A percentile compares a stretch with the other conserved stretches of the same genome.
Conservation (phyloP, 2,888 invertebrate genomes). For the Lepidocyrtoides sp. region DNA sequence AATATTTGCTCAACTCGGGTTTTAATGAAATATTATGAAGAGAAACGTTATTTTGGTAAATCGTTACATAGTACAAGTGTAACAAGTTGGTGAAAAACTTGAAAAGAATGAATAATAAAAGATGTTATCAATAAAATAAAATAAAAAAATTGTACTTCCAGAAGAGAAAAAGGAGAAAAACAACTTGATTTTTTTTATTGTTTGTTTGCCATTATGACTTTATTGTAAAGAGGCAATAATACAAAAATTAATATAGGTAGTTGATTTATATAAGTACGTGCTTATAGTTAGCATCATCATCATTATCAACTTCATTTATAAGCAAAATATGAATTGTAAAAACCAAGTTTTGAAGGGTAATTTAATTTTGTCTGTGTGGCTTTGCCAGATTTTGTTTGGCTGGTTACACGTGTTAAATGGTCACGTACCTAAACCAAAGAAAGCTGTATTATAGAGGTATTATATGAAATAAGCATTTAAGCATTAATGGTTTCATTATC, state of each 20-base stretch:
- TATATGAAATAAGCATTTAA: background rate
- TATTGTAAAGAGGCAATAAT: background rate
- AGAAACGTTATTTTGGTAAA: background rate
- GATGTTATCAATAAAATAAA: slow-evolving; percentile 9
- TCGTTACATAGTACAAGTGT: background rate
- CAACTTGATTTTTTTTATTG: slow-evolving; percentile 12
- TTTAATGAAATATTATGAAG: no score
- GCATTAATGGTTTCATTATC: slow-evolving; percentile 50
- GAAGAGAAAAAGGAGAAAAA: background rate
- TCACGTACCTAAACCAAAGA: background rate
- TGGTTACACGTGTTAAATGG: background rate
- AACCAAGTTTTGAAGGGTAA: slow-evolving; percentile 11
- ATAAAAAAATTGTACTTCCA: background rate
- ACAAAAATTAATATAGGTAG: no score
- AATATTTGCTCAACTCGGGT: no score
- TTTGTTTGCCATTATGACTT: background rate
- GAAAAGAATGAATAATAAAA: slow-evolving; percentile 17
- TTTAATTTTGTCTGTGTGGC: background rate
- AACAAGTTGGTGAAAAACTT: background rate
- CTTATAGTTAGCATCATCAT: background rate
- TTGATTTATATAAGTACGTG: background rate
- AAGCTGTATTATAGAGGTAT: no score
- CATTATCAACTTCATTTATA: background rate
- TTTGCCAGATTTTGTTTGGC: background rate
- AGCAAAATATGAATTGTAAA: no score